Base-by-base conservation (phyloP, 1,140 invertebrate genomes). In the Psix sp. region DNA sequence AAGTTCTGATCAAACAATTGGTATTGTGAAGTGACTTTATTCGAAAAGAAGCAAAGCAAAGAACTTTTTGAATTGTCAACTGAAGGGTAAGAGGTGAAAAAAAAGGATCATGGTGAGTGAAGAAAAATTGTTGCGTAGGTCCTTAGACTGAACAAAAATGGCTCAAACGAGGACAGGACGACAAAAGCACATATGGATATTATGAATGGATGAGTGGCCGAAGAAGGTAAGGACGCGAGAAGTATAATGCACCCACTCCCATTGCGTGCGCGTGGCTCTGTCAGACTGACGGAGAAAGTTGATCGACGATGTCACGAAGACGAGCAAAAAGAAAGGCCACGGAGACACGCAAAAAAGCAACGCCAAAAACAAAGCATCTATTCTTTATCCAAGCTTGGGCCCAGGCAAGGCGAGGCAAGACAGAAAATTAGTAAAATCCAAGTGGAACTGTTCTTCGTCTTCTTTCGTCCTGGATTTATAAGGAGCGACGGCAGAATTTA, bases 371-470 rank as follows among this genome's bases (percentile, higher is more conserved):
- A 54, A 68, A 60, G 70, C 60, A 24, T 51, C 62, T 76, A 72
- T 73, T 77, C 76, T 80, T 81, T 81, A 79, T 77, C 57, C 54
- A 31, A 38, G 59, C 80, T 79, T 75, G 78, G 48, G 46, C 68
- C 21, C 56, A 51, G 66, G 59, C 15, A 51, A 54, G 59, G 36
- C 33, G 46, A 33, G 46, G 60, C 70, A 70, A 65, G 82, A 85
- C 81, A 85, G 83, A 85, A 86, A 86, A 86, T 85, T 85, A 86
- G 85, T 84, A 82, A 87, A 85, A 87, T 85, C 83, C 79, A 80
- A 80, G 81, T 78, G 74, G 79, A 84, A 84, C 78, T 80, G 80
- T 84, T 81, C 77, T 76, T 82, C 77, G 80, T 66, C 76, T 68
- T 67, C 62, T 74, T 62, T 66, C 48, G 54, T 43, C 73, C 72